These are phyloP conservation scores for Branchinecta sandiegonensis DNA, from an alignment of 2,888 invertebrate species.

Conservation along the genomic window DNA sequence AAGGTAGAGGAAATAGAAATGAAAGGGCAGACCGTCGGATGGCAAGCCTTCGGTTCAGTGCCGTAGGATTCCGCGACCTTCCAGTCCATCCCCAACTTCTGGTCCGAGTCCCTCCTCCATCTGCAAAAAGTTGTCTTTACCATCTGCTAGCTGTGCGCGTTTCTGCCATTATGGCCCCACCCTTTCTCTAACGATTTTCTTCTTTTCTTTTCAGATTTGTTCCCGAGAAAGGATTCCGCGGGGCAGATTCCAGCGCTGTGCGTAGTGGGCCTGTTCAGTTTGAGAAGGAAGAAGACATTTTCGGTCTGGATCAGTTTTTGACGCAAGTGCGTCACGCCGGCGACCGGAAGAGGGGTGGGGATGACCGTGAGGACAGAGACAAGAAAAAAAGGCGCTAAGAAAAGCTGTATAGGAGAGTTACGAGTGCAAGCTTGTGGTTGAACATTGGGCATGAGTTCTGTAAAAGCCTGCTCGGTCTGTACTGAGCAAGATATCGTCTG, in stretches of 20 bases:
- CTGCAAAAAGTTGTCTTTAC: background rate
- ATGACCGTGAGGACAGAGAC: slow-evolving; percentile 33
- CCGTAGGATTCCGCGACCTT: too few relatives aligned
- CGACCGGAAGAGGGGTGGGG: slow-evolving; percentile 47
- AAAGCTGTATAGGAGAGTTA: background rate
- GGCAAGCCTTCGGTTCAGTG: too few relatives aligned
- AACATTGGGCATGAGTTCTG: too few relatives aligned
- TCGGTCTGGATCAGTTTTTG: slow-evolving; percentile 96
- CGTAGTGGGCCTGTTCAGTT: slow-evolving; percentile 94
- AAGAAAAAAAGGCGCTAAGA: slow-evolving; percentile 22
- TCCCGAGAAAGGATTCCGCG: slow-evolving; percentile 91
- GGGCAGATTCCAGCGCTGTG: slow-evolving; percentile 41
- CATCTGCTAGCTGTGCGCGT: slow-evolving; percentile 1
- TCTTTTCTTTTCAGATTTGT: slow-evolving; percentile 55
- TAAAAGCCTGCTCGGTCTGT: too few relatives aligned
- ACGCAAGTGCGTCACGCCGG: slow-evolving; percentile 82
- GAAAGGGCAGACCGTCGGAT: too few relatives aligned
- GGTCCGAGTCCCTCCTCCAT: too few relatives aligned
- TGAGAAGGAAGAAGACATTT: slow-evolving; percentile 78
- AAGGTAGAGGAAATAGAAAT: too few relatives aligned
- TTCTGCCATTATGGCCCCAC: background rate
- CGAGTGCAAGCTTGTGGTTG: too few relatives aligned
- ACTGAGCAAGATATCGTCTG: too few relatives aligned
- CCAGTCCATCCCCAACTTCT: too few relatives aligned
- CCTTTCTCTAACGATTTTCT: background rate